These are phyloP conservation scores for Acronicta alni DNA, from an alignment of 2,888 invertebrate species.

Conservation along the genomic window DNA sequence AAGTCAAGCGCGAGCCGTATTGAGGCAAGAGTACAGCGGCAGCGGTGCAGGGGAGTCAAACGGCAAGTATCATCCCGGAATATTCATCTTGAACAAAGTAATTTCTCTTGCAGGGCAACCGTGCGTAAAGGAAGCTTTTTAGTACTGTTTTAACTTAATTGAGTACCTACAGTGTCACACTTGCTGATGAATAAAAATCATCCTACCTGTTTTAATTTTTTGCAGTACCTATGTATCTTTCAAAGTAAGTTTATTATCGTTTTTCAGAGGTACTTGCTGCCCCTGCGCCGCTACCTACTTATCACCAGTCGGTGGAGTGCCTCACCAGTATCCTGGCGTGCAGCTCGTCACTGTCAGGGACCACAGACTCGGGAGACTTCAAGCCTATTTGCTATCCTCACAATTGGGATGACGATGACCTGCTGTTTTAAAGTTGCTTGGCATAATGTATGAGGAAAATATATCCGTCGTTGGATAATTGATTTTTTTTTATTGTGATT, in stretches of 20 bases:
- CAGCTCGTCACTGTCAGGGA: conserved; percentile 57
- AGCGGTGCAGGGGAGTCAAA: conserved; percentile 43
- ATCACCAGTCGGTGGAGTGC: conserved; percentile 63
- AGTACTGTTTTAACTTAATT: no score
- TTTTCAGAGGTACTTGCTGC: conserved; percentile 28
- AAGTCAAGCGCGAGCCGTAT: conserved; percentile 59
- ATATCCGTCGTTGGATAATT: background rate
- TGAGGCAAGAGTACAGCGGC: conserved; percentile 39
- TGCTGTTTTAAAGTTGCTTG: conserved; percentile 72
- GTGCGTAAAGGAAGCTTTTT: no score
- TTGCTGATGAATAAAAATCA: no score
- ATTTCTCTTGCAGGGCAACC: no score
- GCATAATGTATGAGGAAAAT: background rate
- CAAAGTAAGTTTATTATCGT: no score
- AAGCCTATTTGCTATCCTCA: conserved; percentile 76
- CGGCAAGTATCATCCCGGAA: conserved; percentile 46
- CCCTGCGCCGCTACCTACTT: conserved; percentile 45
- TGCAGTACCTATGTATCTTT: no score
- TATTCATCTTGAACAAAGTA: no score
- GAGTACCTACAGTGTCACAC: no score
- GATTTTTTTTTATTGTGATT: background rate
- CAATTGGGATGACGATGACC: conserved; percentile 83
- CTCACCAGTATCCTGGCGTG: conserved; percentile 65
- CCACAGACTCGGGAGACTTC: conserved; percentile 71
- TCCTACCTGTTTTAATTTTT: no score